Conservation (phyloP, 2,888 invertebrate genomes). For the Lacanobia wlatinum region DNA sequence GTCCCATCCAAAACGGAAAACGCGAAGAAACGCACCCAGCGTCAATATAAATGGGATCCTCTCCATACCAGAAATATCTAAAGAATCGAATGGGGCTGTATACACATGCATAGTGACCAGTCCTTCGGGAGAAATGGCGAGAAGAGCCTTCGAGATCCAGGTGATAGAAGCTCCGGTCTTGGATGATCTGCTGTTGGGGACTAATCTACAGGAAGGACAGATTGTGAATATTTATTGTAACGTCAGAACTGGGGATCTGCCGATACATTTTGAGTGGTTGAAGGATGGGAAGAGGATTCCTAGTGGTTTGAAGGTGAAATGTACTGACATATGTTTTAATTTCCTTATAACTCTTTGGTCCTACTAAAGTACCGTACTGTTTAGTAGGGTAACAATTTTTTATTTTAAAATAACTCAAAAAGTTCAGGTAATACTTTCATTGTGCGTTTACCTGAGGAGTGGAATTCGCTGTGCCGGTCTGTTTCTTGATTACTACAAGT, state of each 20-base stretch:
- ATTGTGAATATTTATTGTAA: slow-evolving; percentile 96
- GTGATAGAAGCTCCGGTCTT: slow-evolving; percentile 94
- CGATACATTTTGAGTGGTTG: slow-evolving; percentile 93
- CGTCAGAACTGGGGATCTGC: slow-evolving; percentile 93
- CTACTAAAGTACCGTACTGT: too few species aligned
- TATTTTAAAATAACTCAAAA: too few species aligned
- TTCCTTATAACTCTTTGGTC: too few species aligned
- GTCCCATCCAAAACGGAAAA: slow-evolving; percentile 72
- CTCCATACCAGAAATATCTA: slow-evolving; percentile 91
- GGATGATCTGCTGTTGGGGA: slow-evolving; percentile 95
- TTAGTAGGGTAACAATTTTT: too few species aligned
- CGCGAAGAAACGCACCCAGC: slow-evolving; percentile 77
- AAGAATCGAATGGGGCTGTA: slow-evolving; percentile 93
- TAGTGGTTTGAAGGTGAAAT: slow-evolving; percentile 91
- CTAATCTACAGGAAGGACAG: slow-evolving; percentile 95
- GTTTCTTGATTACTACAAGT: too few species aligned
- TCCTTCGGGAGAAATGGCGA: slow-evolving; percentile 92
- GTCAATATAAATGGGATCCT: slow-evolving; percentile 90
- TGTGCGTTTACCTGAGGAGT: too few species aligned
- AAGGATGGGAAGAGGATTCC: slow-evolving; percentile 92
- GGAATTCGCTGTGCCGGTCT: too few species aligned
- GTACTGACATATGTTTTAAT: too few species aligned
- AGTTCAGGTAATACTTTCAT: too few species aligned
- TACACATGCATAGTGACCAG: slow-evolving; percentile 95
- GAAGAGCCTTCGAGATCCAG: slow-evolving; percentile 92